A percentile compares a stretch with the other conserved stretches of the same genome.
These are phyloP conservation scores for Megalopta genalis DNA, from an alignment of 1,140 invertebrate genomes.

Conservation along the genomic window DNA sequence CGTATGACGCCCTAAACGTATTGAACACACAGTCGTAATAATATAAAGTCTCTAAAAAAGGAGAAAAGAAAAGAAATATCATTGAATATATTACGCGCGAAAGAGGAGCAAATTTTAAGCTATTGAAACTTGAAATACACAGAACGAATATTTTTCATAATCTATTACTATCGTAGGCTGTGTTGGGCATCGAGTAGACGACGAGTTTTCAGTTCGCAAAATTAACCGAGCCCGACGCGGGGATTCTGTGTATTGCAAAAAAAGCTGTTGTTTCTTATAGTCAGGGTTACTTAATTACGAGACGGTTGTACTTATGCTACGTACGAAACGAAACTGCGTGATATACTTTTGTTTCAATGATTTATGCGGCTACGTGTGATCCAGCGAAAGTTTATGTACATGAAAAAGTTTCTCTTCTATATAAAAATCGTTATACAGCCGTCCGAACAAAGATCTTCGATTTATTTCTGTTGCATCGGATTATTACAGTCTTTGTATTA, in stretches of 20 bases:
- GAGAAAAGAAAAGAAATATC: no score
- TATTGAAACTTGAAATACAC: not conserved
- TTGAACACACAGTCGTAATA: conserved; percentile 15
- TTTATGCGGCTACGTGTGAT: not conserved
- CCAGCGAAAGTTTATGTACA: not conserved
- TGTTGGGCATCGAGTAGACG: not conserved
- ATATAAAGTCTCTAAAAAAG: conserved; percentile 10
- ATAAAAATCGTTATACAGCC: conserved; percentile 23
- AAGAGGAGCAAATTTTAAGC: not conserved
- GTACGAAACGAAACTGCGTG: not conserved
- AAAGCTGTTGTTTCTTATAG: not conserved
- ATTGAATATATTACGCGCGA: not conserved
- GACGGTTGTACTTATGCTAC: conserved; percentile 17
- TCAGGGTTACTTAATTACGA: conserved; percentile 7
- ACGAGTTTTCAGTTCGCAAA: not conserved
- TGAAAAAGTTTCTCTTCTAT: not conserved
- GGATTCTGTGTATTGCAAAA: not conserved
- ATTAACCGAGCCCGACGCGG: no score
- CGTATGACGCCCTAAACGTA: not conserved
- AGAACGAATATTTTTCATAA: conserved; percentile 22
- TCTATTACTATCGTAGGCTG: not conserved
- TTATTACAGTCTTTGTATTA: conserved; percentile 7
- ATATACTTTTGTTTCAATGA: not conserved
- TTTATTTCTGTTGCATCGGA: conserved; percentile 11
- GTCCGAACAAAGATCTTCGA: not conserved